phyloP scores from a whole-genome alignment of 2,113 vertebrate species.

The Catharus bicknelli region DNA sequence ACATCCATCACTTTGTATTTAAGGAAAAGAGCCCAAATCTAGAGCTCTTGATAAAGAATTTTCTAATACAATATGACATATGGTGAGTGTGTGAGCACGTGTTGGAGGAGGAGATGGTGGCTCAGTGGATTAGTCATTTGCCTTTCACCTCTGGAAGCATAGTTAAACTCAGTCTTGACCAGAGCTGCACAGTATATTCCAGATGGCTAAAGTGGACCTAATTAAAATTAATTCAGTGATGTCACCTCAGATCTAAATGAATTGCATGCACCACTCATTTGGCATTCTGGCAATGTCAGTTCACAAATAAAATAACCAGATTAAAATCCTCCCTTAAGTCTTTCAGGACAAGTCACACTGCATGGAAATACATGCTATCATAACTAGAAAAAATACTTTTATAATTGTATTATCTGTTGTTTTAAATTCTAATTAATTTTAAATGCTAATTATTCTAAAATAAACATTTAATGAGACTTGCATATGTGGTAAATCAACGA shows the following conservation, averaged over 20 bases:
- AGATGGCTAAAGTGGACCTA: slow-evolving; percentile 63
- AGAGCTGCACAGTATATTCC: slow-evolving; percentile 42
- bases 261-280: slow-evolving; percentile 44
- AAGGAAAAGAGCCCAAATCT: neutral
- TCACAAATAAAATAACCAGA: slow-evolving; percentile 36
- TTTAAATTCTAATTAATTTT: neutral
- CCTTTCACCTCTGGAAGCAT: slow-evolving; percentile 57
- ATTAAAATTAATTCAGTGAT: slow-evolving; percentile 67
- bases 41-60: slow-evolving; percentile 14
- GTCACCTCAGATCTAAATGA: slow-evolving; percentile 63
- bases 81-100: slow-evolving; percentile 26
- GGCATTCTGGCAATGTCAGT: slow-evolving; percentile 54
- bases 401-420: neutral
- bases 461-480: neutral
- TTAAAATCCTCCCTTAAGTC: slow-evolving; percentile 34
- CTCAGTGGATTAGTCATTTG: slow-evolving; percentile 60
- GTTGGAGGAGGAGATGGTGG: slow-evolving; percentile 59
- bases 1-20: neutral
- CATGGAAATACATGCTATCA: slow-evolving; percentile 16
- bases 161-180: slow-evolving; percentile 39
- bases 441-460: neutral
- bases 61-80: slow-evolving; percentile 44
- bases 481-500: neutral
- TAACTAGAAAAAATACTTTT: neutral
- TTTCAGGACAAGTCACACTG: neutral